Evolutionary conservation across 1,140 invertebrate genomes (phyloP).

Genomic region (Cotesia chilonis): DNA sequence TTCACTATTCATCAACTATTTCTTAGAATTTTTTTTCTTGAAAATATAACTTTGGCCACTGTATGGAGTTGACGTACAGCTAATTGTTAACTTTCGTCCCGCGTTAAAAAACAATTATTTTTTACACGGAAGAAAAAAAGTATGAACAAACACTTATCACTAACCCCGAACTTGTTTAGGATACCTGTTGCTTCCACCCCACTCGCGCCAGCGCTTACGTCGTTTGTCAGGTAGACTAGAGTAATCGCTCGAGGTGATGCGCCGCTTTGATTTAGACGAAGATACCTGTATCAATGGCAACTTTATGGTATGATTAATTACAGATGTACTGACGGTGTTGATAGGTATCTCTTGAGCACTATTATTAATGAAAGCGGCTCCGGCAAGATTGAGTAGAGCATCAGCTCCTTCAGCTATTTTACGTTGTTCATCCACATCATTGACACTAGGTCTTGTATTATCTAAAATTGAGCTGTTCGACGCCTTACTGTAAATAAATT

Average conservation of each 20-base stretch:
- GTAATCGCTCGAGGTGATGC: conserved; percentile 52
- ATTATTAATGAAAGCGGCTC: conserved; percentile 60
- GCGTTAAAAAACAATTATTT: conserved; percentile 3
- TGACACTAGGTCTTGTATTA: conserved; percentile 65
- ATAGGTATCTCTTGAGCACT: conserved; percentile 40
- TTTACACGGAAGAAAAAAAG: conserved; percentile 9
- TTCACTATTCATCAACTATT: conserved; percentile 1
- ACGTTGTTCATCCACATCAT: conserved; percentile 78
- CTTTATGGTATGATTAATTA: conserved; percentile 37
- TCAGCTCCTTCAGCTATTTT: conserved; percentile 83
- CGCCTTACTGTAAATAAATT: conserved; percentile 48
- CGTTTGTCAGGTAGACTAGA: conserved; percentile 53
- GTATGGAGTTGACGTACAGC: conserved; percentile 14
- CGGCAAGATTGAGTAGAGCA: conserved; percentile 78
- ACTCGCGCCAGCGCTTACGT: conserved; percentile 56
- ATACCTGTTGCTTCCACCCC: conserved; percentile 56
- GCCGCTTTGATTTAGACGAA: conserved; percentile 50
- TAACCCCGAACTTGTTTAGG: conserved; percentile 61
- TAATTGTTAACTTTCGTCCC: conserved; percentile 16
- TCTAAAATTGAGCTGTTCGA: conserved; percentile 46
- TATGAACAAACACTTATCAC: conserved; percentile 20
- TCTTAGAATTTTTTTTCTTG: conserved; percentile 8
- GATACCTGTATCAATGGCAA: conserved; percentile 16
- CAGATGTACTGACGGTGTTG: conserved; percentile 7
- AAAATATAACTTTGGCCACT: conserved; percentile 40